Percentiles rank a stretch among this genome's conserved stretches.
These are phyloP conservation scores for Antennarius maculatus DNA, from an alignment of 2,797 vertebrate species.

Conservation along the genomic window DNA sequence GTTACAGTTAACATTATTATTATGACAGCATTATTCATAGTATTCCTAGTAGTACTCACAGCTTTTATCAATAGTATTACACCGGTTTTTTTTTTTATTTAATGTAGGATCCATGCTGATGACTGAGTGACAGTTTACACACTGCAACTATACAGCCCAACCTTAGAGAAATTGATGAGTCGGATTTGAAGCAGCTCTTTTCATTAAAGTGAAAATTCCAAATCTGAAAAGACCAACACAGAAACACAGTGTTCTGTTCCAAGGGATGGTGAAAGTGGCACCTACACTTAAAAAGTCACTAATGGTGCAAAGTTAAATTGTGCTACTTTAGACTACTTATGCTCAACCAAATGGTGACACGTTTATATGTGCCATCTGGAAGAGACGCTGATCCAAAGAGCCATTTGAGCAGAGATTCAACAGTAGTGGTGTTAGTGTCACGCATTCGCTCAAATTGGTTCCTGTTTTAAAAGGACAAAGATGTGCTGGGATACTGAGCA, in stretches of 20 bases:
- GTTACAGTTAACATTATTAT: too few relatives aligned
- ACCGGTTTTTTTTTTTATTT: too few relatives aligned
- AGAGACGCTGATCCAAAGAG: constrained; percentile 24
- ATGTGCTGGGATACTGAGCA: neutral
- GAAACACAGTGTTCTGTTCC: constrained; percentile 29
- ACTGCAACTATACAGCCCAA: neutral
- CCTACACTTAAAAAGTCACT: constrained; percentile 35
- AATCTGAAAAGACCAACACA: constrained; percentile 28
- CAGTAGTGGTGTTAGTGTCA: constrained; percentile 33
- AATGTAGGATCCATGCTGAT: too few relatives aligned
- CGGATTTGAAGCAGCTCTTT: constrained; percentile 25
- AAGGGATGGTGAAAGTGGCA: constrained; percentile 39
- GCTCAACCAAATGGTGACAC: constrained; percentile 37
- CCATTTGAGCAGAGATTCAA: constrained; percentile 11
- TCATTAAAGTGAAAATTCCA: constrained; percentile 35
- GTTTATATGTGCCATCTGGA: constrained; percentile 40
- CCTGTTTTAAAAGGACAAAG: constrained; percentile 7
- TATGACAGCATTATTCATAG: too few relatives aligned
- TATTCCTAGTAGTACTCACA: too few relatives aligned
- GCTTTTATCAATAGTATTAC: too few relatives aligned
- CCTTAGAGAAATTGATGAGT: constrained; percentile 2
- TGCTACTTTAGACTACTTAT: constrained; percentile 38
- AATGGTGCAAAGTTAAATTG: constrained; percentile 25
- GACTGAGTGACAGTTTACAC: too few relatives aligned
- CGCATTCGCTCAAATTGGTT: constrained; percentile 30